Evolutionary conservation across 2,113 vertebrate genomes (phyloP).

Genomic region (Triplophysa rosa): DNA sequence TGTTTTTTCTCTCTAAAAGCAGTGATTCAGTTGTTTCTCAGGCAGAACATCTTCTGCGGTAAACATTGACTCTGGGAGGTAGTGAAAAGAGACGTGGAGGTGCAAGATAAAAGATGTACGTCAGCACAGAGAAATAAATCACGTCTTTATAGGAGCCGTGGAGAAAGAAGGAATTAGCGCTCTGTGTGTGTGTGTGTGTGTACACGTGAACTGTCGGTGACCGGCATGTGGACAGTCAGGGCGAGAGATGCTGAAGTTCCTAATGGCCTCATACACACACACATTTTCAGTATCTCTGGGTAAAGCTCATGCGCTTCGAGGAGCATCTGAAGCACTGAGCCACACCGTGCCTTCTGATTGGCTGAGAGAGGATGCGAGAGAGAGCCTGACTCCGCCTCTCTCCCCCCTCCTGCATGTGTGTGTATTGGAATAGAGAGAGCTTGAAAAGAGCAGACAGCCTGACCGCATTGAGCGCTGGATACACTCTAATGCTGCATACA

Average conservation of each 20-base stretch:
- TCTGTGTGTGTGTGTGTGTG: conserved; percentile 10
- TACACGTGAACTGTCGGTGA: conserved; percentile 69
- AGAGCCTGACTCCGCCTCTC: conserved; percentile 55
- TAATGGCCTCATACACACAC: conserved; percentile 55
- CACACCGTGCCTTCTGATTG: conserved; percentile 70
- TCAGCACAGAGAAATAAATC: conserved; percentile 34
- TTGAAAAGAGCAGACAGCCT: conserved; percentile 61
- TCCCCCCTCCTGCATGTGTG: conserved; percentile 46
- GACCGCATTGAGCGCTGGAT: conserved; percentile 44
- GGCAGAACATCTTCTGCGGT: background rate
- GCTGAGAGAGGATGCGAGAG: conserved; percentile 56
- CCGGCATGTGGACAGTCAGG: conserved; percentile 52
- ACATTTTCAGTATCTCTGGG: conserved; percentile 70
- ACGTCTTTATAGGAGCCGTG: conserved; percentile 13
- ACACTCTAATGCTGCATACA: conserved; percentile 58
- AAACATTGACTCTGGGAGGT: conserved; percentile 31
- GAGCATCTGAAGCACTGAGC: conserved; percentile 66
- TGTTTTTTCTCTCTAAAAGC: background rate
- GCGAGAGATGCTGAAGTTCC: conserved; percentile 54
- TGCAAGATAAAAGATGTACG: conserved; percentile 26
- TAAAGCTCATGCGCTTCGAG: conserved; percentile 74
- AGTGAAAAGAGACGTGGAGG: conserved; percentile 13
- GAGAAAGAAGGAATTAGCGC: conserved; percentile 19
- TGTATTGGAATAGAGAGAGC: conserved; percentile 59
- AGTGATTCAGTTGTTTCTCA: conserved; percentile 21